These are phyloP conservation scores for Syrista parreyssii DNA, from an alignment of 2,888 invertebrate species.

Conservation along the genomic window DNA sequence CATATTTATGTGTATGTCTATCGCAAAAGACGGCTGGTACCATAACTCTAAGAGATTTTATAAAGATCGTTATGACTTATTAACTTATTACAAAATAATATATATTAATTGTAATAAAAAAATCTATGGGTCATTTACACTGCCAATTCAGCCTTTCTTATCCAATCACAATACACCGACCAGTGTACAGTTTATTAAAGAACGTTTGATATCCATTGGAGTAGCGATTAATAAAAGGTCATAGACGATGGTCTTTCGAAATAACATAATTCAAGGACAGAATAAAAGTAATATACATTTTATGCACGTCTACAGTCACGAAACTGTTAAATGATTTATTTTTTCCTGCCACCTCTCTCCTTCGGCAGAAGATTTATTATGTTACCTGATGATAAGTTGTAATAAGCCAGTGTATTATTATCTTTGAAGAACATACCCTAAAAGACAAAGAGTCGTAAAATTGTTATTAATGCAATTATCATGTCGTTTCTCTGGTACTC, in stretches of 20 bases:
- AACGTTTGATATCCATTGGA: not conserved
- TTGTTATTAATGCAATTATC: not conserved
- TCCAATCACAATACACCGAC: not conserved
- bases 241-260: not conserved
- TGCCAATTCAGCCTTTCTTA: not conserved
- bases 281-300: not conserved
- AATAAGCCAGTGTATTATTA: conserved; percentile 92
- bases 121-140: not conserved
- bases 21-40: not conserved
- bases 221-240: not conserved
- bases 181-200: not conserved
- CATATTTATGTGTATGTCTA: not conserved
- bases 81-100: not conserved
- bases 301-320: not conserved
- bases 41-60: not conserved
- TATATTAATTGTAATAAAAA: conserved; percentile 9
- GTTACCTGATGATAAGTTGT: conserved; percentile 90
- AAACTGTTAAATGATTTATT: conserved; percentile 69
- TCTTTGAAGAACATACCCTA: conserved; percentile 99
- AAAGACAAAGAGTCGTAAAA: conserved; percentile 51
- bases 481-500: not conserved
- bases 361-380: conserved; percentile 91
- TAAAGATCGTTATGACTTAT: not conserved
- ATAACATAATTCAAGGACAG: not conserved
- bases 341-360: conserved; percentile 97